Evolutionary conservation across 1,140 invertebrate genomes (phyloP), one percentile per base, ranked within the genome.

Genomic region (Papilio dardanus): DNA sequence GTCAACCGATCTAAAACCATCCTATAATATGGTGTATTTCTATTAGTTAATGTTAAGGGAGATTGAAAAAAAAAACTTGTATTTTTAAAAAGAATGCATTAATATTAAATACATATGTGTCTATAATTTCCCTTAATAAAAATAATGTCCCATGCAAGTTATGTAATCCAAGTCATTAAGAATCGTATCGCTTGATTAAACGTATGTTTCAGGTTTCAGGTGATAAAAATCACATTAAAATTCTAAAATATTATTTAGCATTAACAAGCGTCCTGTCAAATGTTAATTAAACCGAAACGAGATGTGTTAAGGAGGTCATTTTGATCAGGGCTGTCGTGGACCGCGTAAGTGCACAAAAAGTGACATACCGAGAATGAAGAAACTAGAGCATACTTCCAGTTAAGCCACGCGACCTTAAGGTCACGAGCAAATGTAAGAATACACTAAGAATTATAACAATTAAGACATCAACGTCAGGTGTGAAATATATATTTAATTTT

Each of bases 331-430:
- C 30, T 21, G 28, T 24, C 28, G 54, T 62, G 24, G 19, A 28
- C 24, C 42, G 42, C 16, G n/a, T 73, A 73, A 21, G 71, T 54
- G 46, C 46, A 58, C 71, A 73, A 50, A 73, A 73, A 73, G 35
- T 54, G 14, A 58, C 71, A 73, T 73, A 54, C 71, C 71, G 58
- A 73, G 71, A 54, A 33, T 73, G 30, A 54, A 54, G 46, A 73
- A 73, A 73, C 71, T 58, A 54, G 71, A 73, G 58, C 71, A 73
- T 33, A 54, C 30, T 54, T 73, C 71, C 68, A 71, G 40, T 42
- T 71, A 73, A 54, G 71, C 21, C 68, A 28, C 14, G 30, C 46
- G 71, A 73, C 42, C 46, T 50, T 73, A 54, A 73, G 42, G 30
- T 73, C 71, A 54, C n/a, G 71, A 30, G 3, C 24, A 50, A 28